A percentile compares a stretch with the other conserved stretches of the same genome.
phyloP scores from a whole-genome alignment of 2,797 vertebrate species.

The Paramormyrops hopkinsi region DNA sequence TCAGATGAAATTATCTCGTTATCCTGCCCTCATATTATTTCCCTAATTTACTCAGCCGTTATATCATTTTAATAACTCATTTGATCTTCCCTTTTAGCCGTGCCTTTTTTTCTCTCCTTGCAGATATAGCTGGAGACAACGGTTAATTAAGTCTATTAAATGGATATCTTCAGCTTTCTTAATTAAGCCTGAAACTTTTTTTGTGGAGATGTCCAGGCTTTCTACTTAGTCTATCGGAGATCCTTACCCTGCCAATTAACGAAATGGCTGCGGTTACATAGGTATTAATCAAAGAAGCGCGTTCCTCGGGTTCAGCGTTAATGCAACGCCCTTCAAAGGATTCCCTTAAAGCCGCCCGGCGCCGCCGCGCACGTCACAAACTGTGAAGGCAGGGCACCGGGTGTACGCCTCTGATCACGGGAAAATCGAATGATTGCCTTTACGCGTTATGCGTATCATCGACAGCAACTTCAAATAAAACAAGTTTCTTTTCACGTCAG shows the following conservation, averaged over 20 bases:
- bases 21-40: slow-evolving; percentile 1
- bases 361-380: neutral
- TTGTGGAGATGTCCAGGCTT: neutral
- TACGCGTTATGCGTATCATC: neutral
- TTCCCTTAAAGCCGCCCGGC: neutral
- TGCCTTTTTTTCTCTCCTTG: slow-evolving; percentile 3
- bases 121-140: slow-evolving; percentile 4
- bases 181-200: slow-evolving; percentile 10
- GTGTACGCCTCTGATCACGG: neutral
- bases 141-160: slow-evolving; percentile 15
- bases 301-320: neutral
- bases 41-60: slow-evolving; percentile 6
- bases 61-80: slow-evolving; percentile 15
- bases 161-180: neutral
- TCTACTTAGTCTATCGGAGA: neutral
- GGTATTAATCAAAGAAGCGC: neutral
- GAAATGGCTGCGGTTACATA: neutral
- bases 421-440: neutral
- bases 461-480: slow-evolving; percentile 10
- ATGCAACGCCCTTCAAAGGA: neutral
- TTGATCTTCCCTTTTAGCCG: slow-evolving; percentile 7
- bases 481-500: neutral
- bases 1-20: neutral
- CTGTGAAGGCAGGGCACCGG: neutral
- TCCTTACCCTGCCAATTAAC: neutral